Base-by-base conservation (phyloP, 23 tunicate species). In the Diplosoma virens region DNA sequence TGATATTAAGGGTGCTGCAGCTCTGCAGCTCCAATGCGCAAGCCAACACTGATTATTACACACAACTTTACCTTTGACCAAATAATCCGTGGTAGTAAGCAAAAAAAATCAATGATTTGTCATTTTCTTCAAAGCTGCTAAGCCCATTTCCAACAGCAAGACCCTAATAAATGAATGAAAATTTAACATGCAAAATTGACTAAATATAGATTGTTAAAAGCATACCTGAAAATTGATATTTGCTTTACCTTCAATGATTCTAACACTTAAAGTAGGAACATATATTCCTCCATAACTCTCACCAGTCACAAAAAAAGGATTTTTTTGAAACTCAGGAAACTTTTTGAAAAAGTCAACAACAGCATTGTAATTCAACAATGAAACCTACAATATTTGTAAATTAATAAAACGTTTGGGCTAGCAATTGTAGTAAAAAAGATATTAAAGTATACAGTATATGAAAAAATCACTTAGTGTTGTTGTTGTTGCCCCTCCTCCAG, bases 1-100 rank as follows among this genome's bases (percentile, higher is more conserved):
- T n/a, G n/a, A n/a, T n/a, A n/a, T n/a, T n/a, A n/a, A n/a, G n/a
- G n/a, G n/a, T n/a, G n/a, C n/a, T n/a, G n/a, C n/a, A n/a, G n/a
- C n/a, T n/a, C n/a, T n/a, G n/a, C n/a, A n/a, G n/a, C n/a, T n/a
- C n/a, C n/a, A n/a, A n/a, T n/a, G n/a, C n/a, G n/a, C n/a, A n/a
- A n/a, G n/a, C n/a, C n/a, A n/a, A n/a, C n/a, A n/a, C n/a, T n/a
- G n/a, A n/a, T n/a, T n/a, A n/a, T n/a, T n/a, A n/a, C n/a, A n/a
- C n/a, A n/a, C n/a, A n/a, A n/a, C n/a, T n/a, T 76, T 80, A 92
- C 97, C 22, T 66, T 25, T 76, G 76, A 2, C 97, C 97, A 55
- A 85, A 76, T 0, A 92, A 81, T 17, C 97, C 97, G 85, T 92
- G 97, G 59, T 84, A 92, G 37, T 92, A 92, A 41, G 92, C 97